Evolutionary conservation across 2,113 vertebrate species (phyloP).

Genomic region (Microcebus griseorufus): DNA sequence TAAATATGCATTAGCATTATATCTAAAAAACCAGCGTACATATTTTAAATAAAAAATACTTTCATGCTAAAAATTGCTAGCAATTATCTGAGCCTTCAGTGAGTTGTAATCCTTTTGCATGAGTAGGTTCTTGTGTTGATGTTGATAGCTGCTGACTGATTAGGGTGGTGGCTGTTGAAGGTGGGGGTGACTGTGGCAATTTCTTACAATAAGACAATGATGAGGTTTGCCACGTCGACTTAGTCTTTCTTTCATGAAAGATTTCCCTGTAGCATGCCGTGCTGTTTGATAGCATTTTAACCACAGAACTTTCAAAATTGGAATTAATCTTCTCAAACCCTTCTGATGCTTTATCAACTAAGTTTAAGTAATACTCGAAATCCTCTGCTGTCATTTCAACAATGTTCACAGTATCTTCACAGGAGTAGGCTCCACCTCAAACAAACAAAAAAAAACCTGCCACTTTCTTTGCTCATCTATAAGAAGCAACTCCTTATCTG

Average conservation of each 20-base stretch:
- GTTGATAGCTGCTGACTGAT: neutral
- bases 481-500: neutral
- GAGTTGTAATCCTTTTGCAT: neutral
- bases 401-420: neutral
- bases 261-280: neutral
- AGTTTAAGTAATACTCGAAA: neutral
- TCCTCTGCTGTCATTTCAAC: neutral
- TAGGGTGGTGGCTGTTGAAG: neutral
- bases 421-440: neutral
- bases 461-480: neutral
- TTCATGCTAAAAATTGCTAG: neutral
- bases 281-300: neutral
- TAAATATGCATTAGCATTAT: neutral
- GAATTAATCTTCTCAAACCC: neutral
- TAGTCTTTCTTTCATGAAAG: neutral
- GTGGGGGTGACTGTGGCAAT: neutral
- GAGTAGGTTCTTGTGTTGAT: neutral
- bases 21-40: neutral
- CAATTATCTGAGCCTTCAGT: neutral
- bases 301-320: neutral
- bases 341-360: neutral
- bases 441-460: accelerated
- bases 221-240: neutral
- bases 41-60: neutral
- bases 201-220: neutral